These are phyloP conservation scores for Monochamus alternatus DNA, from an alignment of 2,888 invertebrate genomes.

Conservation along the genomic window DNA sequence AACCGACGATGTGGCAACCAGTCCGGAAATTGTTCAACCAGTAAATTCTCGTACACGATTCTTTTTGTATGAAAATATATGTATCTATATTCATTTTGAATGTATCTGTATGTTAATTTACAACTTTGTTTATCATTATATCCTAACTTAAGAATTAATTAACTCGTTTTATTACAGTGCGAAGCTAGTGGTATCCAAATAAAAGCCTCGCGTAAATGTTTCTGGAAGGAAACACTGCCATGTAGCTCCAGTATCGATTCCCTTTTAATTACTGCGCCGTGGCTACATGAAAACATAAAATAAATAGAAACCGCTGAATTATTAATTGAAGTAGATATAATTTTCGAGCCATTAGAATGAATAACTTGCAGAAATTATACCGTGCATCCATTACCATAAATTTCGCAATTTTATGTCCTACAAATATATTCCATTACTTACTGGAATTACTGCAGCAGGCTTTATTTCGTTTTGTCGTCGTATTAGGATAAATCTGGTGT, in stretches of 20 bases:
- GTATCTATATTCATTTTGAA: too few relatives aligned
- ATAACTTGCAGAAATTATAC: neutral
- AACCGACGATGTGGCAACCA: too few relatives aligned
- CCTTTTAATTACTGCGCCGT: neutral
- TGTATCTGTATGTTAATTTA: too few relatives aligned
- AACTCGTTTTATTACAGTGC: too few relatives aligned
- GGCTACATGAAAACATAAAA: constrained; percentile 10
- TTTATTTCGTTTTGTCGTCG: neutral
- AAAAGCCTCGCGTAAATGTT: neutral
- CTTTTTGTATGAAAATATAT: too few relatives aligned
- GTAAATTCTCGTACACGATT: too few relatives aligned
- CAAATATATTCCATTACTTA: neutral
- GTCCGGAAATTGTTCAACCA: too few relatives aligned
- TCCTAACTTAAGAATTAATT: too few relatives aligned
- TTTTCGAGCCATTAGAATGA: constrained; percentile 2
- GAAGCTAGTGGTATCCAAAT: neutral
- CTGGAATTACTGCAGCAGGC: neutral
- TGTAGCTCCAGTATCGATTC: neutral
- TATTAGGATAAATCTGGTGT: neutral
- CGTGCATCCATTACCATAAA: constrained; percentile 5
- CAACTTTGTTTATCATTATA: too few relatives aligned
- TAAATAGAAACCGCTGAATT: constrained; percentile 6
- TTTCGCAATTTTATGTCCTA: neutral
- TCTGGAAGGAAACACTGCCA: neutral
- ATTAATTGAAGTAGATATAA: constrained; percentile 9